phyloP scores from a whole-genome alignment of 2,888 invertebrate genomes.

The Lobophora halterata region DNA sequence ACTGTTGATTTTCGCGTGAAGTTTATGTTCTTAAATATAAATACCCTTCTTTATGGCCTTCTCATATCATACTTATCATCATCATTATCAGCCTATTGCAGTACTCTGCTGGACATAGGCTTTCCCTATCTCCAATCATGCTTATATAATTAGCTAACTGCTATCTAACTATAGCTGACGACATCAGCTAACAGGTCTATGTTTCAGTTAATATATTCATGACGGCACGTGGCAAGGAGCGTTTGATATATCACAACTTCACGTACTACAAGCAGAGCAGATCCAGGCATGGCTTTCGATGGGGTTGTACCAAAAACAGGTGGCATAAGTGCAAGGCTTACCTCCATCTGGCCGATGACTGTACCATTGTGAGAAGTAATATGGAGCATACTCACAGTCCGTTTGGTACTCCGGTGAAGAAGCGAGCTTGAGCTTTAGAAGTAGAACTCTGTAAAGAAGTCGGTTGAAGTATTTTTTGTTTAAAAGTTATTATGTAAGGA shows the following conservation, averaged over 20 bases:
- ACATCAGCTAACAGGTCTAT: slow-evolving; percentile 9
- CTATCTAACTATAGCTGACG: too few species aligned
- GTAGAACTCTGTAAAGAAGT: neutral
- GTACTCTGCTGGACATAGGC: too few species aligned
- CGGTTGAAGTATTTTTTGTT: slow-evolving; percentile 1
- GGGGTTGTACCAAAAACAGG: slow-evolving; percentile 75
- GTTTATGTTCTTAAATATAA: too few species aligned
- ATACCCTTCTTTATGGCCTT: too few species aligned
- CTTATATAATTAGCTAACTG: too few species aligned
- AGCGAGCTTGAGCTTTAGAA: neutral
- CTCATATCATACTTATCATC: too few species aligned
- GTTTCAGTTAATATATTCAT: slow-evolving; percentile 77
- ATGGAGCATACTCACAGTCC: slow-evolving; percentile 70
- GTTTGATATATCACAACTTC: slow-evolving; percentile 62
- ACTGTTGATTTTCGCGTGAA: too few species aligned
- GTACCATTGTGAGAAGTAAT: slow-evolving; percentile 68
- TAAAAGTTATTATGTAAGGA: neutral
- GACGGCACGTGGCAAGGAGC: slow-evolving; percentile 70
- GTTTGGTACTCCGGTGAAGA: slow-evolving; percentile 25
- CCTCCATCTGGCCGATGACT: slow-evolving; percentile 66
- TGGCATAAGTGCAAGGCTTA: slow-evolving; percentile 73
- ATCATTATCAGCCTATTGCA: too few species aligned
- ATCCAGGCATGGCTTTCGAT: slow-evolving; percentile 64
- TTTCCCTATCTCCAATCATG: too few species aligned
- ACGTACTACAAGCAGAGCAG: slow-evolving; percentile 73